Percentiles rank a stretch among this genome's conserved stretches.
Evolutionary conservation across 2,113 vertebrate species (phyloP).

Genomic region (Lepus europaeus): DNA sequence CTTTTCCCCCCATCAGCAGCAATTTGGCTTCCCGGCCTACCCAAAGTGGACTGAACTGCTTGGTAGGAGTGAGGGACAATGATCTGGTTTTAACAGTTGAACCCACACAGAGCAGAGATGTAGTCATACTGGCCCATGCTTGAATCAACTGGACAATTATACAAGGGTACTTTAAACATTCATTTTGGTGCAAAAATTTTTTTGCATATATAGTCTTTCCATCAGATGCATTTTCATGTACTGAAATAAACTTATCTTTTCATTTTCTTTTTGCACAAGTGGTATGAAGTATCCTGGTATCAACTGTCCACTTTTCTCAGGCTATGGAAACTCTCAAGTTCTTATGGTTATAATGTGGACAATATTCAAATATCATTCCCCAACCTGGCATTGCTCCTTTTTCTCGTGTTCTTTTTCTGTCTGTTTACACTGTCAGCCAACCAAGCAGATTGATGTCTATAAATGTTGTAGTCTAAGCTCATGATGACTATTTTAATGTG

Average conservation of each 20-base stretch:
- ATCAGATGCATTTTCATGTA: too few species aligned
- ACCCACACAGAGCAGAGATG: background rate
- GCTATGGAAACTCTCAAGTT: background rate
- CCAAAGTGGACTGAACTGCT: background rate
- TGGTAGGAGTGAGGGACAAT: background rate
- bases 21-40: background rate
- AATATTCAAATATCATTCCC: slow-evolving; percentile 19
- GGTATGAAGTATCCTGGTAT: background rate
- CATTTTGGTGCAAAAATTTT: too few species aligned
- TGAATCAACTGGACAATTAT: background rate
- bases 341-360: background rate
- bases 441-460: slow-evolving; percentile 33
- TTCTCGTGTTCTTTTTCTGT: slow-evolving; percentile 15
- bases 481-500: slow-evolving; percentile 18
- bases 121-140: background rate
- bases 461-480: background rate
- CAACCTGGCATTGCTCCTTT: background rate
- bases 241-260: too few species aligned
- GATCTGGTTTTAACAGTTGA: slow-evolving; percentile 49
- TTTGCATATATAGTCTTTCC: too few species aligned
- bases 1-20: background rate
- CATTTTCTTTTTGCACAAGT: too few species aligned
- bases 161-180: too few species aligned
- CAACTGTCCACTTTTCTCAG: background rate
- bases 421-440: slow-evolving; percentile 48